Percentiles rank a stretch among this genome's conserved stretches.
These are phyloP conservation scores for Gephyroberyx darwinii DNA, from an alignment of 2,797 vertebrate genomes.

Conservation along the genomic window DNA sequence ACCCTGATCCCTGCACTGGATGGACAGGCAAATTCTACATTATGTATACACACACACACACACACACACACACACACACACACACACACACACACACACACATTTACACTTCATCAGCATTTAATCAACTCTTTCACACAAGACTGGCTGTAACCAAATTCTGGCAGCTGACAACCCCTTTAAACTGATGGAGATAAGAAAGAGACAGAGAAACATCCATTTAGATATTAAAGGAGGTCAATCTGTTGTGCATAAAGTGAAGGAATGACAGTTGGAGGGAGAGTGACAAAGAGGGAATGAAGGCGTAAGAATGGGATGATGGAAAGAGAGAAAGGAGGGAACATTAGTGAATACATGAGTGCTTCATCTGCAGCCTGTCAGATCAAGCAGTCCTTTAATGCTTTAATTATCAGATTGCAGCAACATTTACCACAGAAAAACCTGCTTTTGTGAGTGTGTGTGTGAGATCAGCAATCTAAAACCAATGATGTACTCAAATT, in stretches of 20 bases:
- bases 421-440: constrained; percentile 49
- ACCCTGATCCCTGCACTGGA: constrained; percentile 56
- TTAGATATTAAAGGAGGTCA: too few relatives aligned
- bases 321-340: constrained; percentile 23
- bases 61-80: not conserved
- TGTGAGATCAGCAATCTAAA: not conserved
- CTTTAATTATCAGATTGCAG: constrained; percentile 57
- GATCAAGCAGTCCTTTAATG: constrained; percentile 72
- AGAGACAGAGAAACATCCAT: too few relatives aligned
- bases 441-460: constrained; percentile 46
- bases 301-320: constrained; percentile 3
- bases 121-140: too few relatives aligned
- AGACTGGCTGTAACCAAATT: too few relatives aligned
- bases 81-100: not conserved
- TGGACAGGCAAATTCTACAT: constrained; percentile 24
- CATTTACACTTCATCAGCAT: too few relatives aligned
- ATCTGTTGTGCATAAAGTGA: too few relatives aligned
- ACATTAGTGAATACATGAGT: constrained; percentile 61
- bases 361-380: constrained; percentile 63
- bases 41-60: constrained; percentile 23
- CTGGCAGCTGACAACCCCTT: too few relatives aligned
- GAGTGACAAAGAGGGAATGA: constrained; percentile 17
- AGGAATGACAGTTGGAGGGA: not conserved
- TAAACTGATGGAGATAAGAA: too few relatives aligned
- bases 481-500: too few relatives aligned